Evolutionary conservation across 2,888 invertebrate genomes (phyloP), one percentile per base, ranked within the genome.

Genomic region (Eledona agricola): DNA sequence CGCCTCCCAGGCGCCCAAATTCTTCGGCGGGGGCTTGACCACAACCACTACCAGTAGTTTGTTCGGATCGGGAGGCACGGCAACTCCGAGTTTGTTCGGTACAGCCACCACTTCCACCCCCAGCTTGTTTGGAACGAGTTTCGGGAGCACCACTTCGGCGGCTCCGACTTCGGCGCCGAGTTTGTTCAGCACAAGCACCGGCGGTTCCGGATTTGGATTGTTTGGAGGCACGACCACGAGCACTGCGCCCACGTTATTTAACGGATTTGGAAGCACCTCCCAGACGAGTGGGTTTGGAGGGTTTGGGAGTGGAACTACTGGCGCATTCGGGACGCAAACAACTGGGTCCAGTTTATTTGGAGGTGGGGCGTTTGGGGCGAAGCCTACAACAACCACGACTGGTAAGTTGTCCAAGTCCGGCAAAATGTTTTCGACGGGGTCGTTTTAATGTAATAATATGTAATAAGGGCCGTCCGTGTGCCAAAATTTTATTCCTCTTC

Each of bases 81-180:
- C 69, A 6, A 57, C 73, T 11, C 60, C 72, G 1, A 66, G 64
- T 57, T 77, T 80, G 17, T 82, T 82, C 71, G 78, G 79, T 51
- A 78, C 78, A 11, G 55, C 65, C 32, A 57, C 64, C 4, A 60
- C 60, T 15, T 51, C 55, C n/a, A 32, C 61, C 3, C 61, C 59
- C 4, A 67, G 58, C 55, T 59, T 66, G 42, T 72, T 67, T 58
- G 68, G 70, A 68, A 62, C 72, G 4, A 59, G 73, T n/a, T 80
- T 80, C 58, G 77, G 78, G 5, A 62, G 61, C 51, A 53, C 63
- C 4, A 26, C 63, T 4, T 46, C 67, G 2, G 62, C 67, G 3
- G 23, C 42, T 3, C n/a, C n/a, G n/a, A n/a, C n/a, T n/a, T n/a
- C 65, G 20, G 40, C 63, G 3, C 47, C 63, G 3, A 58, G 52